Evolutionary conservation across 1,140 invertebrate genomes (phyloP).

Genomic region (Drosophila melanogaster): Release_6_plus_ISO1_MT NT_033777.3:4530001-4530500

Average conservation of each 20-base stretch:
- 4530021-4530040: not conserved
- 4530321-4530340: slow-evolving; percentile 20
- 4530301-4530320: slow-evolving; percentile 7
- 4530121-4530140: no score
- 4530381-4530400: slow-evolving; percentile 57
- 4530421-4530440: slow-evolving; percentile 24
- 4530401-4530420: slow-evolving; percentile 25
- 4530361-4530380: slow-evolving; percentile 55
- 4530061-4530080: no score
- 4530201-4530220: no score
- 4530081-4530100: no score
- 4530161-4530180: no score
- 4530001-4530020: not conserved
- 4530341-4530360: slow-evolving; percentile 24
- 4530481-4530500: slow-evolving; percentile 16
- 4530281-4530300: slow-evolving; percentile 18
- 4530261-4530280: no score
- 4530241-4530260: no score
- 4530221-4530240: no score
- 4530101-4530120: no score
- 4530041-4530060: no score
- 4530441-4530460: slow-evolving; percentile 54
- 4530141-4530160: no score
- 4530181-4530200: no score
- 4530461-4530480: slow-evolving; percentile 5